Base-by-base conservation (phyloP, 2,888 invertebrate species). In the Nomada ruficornis region DNA sequence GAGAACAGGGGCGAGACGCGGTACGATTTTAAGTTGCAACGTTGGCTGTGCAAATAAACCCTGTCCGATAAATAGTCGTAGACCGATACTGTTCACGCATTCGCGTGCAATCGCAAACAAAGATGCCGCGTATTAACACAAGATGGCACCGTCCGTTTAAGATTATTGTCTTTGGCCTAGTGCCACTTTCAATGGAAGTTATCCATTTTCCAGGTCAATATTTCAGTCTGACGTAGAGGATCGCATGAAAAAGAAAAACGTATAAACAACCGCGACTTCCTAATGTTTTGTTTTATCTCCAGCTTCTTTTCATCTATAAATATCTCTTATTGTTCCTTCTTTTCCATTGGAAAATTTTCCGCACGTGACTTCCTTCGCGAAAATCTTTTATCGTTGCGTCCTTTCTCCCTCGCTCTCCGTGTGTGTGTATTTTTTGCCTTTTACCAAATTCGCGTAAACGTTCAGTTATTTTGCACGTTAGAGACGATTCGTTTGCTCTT, bases 131-230 rank as follows among this genome's bases (percentile, higher is more conserved):
- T 75, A 79, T 80, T 80, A 85, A 68, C 82, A 78, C 62, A 70
- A 87, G 85, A 83, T 86, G 86, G 86, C 86, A 82, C 72, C 74
- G 78, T 59, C 15, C 54, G 75, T 63, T 73, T 75, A 59, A 26
- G 64, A 81, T 86, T 86, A 85, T 86, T 83, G 59, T 67, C 44
- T 71, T 87, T 86, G 86, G 86, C 85, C 26, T 47, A 60, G 42
- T 65, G 86, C 86, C 86, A 86, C 69, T 77, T 65, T 78, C 75
- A 64, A 82, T 76, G 73, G 75, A 67, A 77, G 68, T 84, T 80
- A 86, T 82, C 75, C 80, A 77, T 86, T 78, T 77, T 69, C 76
- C 65, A 69, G 65, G 64, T 82, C 79, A 68, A 78, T 74, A 78
- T 71, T 78, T 75, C 74, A 36, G 20, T 36, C 50, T 60, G 26